Evolutionary conservation across 2,113 vertebrate genomes (phyloP), one percentile per base, ranked within the genome.

Genomic region (Clarias batrachus): DNA sequence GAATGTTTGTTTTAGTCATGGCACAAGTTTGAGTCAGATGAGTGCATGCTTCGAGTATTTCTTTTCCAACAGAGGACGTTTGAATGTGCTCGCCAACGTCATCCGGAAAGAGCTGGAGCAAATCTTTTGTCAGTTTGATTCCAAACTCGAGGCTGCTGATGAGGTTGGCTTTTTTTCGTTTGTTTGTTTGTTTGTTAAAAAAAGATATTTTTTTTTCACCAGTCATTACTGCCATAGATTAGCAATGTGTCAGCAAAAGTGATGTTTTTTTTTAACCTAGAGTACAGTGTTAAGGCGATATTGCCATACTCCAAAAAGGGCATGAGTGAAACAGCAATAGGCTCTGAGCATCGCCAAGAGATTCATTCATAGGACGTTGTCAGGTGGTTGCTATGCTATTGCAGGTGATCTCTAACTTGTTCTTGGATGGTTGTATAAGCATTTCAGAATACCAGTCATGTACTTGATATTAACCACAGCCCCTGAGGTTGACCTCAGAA

Each of bases 41-140:
- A 48, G 48, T 33, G 54, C 16, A 33, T 80, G 57, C 57, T 37
- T 80, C 1, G 1, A 3, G 7, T 59, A 59, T 57, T 79, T 3
- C 54, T 60, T 79, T 59, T 17, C 56, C 9, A 59, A 79, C 77
- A 99, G 98, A 90, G 98, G 98, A 9, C 97, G 98, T 70, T 95
- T 99, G 85, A 99, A 99, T 4, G 98, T 99, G 71, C 90, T 99
- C 0, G 98, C 98, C 41, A 99, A 99, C 0, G 98, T 99, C 86
- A 98, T 99, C 94, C 95, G 97, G 65, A 99, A 99, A 85, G 98
- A 99, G 89, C 90, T 99, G 92, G 98, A 99, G 74, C 98, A 99
- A 93, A 99, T 99, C 59, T 99, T 99, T 95, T 99, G 98, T 91
- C 98, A 99, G 93, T 99, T 99, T 0, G 98, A 99, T 92, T 99